phyloP scores from a whole-genome alignment of 2,113 vertebrate genomes.

The Fregetta grallaria region DNA sequence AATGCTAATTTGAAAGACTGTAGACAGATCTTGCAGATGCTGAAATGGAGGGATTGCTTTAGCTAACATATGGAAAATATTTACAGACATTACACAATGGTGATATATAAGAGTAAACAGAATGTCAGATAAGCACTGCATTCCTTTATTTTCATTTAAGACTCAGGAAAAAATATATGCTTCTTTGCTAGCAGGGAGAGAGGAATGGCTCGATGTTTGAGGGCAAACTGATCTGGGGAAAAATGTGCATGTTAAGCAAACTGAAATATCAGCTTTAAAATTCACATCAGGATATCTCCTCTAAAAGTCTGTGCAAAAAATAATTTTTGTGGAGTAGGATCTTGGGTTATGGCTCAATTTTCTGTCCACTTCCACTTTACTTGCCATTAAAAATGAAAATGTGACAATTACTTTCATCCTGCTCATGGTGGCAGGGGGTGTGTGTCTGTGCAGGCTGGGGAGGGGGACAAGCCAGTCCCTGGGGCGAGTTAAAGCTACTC shows the following conservation, averaged over 20 bases:
- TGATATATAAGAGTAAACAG: slow-evolving; percentile 44
- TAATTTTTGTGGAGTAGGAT: background rate
- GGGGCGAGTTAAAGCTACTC: fast-evolving
- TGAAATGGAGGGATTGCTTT: slow-evolving; percentile 10
- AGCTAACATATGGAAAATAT: slow-evolving; percentile 48
- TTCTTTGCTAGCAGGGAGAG: background rate
- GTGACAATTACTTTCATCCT: too few relatives aligned
- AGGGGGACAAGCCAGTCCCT: background rate
- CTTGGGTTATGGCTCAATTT: background rate
- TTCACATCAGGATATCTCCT: background rate
- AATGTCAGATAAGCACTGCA: slow-evolving; percentile 42
- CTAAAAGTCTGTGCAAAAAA: background rate
- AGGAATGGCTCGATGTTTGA: background rate
- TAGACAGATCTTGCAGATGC: background rate
- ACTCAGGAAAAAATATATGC: background rate
- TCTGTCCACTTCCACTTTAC: background rate
- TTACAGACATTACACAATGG: slow-evolving; percentile 25
- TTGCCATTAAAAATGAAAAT: background rate
- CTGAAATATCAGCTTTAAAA: background rate
- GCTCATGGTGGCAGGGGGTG: fast-evolving
- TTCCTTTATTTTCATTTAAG: slow-evolving; percentile 43
- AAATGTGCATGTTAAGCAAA: slow-evolving; percentile 20
- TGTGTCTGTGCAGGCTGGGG: background rate
- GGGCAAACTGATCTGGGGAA: background rate
- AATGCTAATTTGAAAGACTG: background rate